phyloP scores from a whole-genome alignment of 2,888 invertebrate species.

The Tanypteryx hageni region DNA sequence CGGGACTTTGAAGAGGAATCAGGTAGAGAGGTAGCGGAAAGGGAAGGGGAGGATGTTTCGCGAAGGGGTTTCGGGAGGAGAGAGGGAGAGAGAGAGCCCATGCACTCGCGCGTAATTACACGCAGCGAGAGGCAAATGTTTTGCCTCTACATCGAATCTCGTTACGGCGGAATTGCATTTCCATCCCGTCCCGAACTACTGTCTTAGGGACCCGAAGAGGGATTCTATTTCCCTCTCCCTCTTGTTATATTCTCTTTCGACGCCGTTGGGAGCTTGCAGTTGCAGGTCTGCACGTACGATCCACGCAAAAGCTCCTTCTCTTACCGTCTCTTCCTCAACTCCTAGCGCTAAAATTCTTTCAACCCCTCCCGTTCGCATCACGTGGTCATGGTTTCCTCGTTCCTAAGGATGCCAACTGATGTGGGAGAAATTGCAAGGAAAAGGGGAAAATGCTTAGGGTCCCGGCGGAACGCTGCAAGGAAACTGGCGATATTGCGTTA shows the following conservation, averaged over 20 bases:
- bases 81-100: neutral
- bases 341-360: neutral
- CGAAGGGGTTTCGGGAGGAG: neutral
- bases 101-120: conserved; percentile 50
- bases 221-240: neutral
- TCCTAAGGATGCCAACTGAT: too few species aligned
- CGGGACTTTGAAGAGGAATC: too few species aligned
- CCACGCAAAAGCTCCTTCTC: neutral
- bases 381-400: too few species aligned
- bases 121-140: neutral
- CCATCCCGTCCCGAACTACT: neutral
- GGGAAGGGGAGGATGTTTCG: neutral
- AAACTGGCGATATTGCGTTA: neutral
- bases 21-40: neutral
- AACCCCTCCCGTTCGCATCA: too few species aligned
- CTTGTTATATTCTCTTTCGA: too few species aligned
- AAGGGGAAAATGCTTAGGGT: too few species aligned
- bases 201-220: neutral
- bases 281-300: neutral
- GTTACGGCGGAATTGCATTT: conserved; percentile 46
- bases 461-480: neutral
- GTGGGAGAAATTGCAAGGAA: too few species aligned
- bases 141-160: conserved; percentile 45
- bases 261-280: neutral
- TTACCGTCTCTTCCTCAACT: neutral